Evolutionary conservation across 2,797 vertebrate species (phyloP), one percentile per base, ranked within the genome.

Genomic region (Falco rusticolus): DNA sequence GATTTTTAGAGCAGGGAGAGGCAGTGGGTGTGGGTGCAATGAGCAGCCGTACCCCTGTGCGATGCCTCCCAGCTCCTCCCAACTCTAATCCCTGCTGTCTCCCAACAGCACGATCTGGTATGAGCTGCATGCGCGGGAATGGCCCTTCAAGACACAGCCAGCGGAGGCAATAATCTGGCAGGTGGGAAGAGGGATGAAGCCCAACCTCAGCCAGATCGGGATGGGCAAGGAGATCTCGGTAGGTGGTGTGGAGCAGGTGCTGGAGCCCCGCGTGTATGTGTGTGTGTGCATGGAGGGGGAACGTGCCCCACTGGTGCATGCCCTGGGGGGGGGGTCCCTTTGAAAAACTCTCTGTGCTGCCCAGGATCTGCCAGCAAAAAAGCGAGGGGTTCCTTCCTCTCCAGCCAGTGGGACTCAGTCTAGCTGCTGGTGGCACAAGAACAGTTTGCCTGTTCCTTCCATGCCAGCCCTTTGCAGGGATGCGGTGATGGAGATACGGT

Each of bases 111-210:
- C 99, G 18, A 99, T 99, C 97, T 99, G 99, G 99, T 99, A 99
- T 6, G 99, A 99, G 97, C 98, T 99, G 94, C 99, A 99, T 0
- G 99, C 99, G 13, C 99, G 99, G 87, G 99, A 99, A 95, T 99
- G 99, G 99, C 99, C 99, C 97, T 99, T 99, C 98, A 99, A 99
- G 98, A 99, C 98, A 12, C 99, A 99, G 94, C 99, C 99, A 13
- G 99, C 99, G 0, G 99, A 99, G 98, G 99, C 99, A 59, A 99
- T 99, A 88, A 99, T 99, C 96, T 99, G 99, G 99, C 99, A 99
- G 97, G 99, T 99, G 88, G 99, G 99, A 77, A 98, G 98, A 29
- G 99, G 99, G 89, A 98, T 99, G 98, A 99, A 99, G 97, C 99
- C 99, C 94, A 99, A 99, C 98, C 99, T 99, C 89, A 98, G 98